Evolutionary conservation across 2,888 invertebrate species (phyloP), one percentile per base, ranked within the genome.

Genomic region (Aromia moschata): DNA sequence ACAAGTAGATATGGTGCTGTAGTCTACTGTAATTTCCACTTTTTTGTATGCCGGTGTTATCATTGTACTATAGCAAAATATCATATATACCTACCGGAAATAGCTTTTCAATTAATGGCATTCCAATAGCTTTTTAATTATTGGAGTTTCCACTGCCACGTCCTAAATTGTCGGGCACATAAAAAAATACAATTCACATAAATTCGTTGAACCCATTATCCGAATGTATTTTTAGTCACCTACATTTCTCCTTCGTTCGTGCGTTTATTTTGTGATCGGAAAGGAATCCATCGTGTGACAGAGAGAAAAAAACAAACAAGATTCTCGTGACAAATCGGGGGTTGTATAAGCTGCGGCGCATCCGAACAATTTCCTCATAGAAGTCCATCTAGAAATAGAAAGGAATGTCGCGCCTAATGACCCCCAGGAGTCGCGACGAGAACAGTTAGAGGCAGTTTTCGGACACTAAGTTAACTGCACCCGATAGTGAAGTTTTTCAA

Each of bases 391-490:
- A 33, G 31, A 52, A 60, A 60, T 60, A 60, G 60, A 55, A 44
- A 44, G 56, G 56, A 60, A 60, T 56, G 56, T 56, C 40, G 33
- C 55, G 30, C 33, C 37, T 60, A 60, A 60, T 60, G 56, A 56
- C 56, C 54, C n/a, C 30, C 20, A 41, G 41, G 49, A 12, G 15
- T 36, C 33, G 15, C 47, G 33, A 15, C 36, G 38, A 49, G 38
- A 14, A 36, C 46, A 20, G 33, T 14, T 11, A 18, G 33, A 12
- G 3, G 12, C 20, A 17, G 30, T 25, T 40, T 49, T 38, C 16
- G 5, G 20, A 12, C 20, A 30, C 37, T 37, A 49, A n/a, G n/a
- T n/a, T n/a, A n/a, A 40, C 37, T 38, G 38, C 15, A 11, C 33
- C 2, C 33, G 16, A 20, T 38, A 38, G 15, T 40, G 11, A 38